Conservation (phyloP, 2,113 vertebrate genomes). For the Eurypyga helias region DNA sequence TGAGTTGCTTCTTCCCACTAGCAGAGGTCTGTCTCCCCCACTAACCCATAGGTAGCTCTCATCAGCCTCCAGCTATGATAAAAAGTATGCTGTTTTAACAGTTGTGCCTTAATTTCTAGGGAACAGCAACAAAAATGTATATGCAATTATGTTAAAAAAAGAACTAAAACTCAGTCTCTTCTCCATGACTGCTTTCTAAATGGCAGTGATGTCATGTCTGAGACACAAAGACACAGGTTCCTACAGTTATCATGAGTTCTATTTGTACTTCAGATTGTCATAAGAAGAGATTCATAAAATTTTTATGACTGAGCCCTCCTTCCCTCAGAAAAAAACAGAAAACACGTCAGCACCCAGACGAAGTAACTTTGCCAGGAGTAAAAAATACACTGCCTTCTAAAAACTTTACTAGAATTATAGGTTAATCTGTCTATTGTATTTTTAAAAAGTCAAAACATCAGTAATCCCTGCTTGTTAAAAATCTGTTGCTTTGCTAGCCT, state of each 20-base stretch:
- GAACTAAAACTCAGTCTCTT: slow-evolving; percentile 8
- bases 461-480: not conserved
- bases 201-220: not conserved
- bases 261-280: slow-evolving; percentile 22
- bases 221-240: not conserved
- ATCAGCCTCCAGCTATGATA: not conserved
- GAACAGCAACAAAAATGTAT: not conserved
- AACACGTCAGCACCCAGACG: not conserved
- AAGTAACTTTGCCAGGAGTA: not conserved
- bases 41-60: not conserved
- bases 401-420: not conserved
- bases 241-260: not conserved
- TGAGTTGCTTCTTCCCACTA: not conserved
- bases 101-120: slow-evolving; percentile 17
- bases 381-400: not conserved
- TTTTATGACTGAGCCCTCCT: not conserved
- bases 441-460: not conserved
- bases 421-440: not conserved
- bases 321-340: not conserved
- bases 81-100: not conserved
- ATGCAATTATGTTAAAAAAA: slow-evolving; percentile 33
- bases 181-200: not conserved
- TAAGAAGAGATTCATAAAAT: not conserved
- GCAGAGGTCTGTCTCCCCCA: not conserved
- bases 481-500: not conserved